phyloP scores from a whole-genome alignment of 2,797 vertebrate genomes.

The Poecilia picta region DNA sequence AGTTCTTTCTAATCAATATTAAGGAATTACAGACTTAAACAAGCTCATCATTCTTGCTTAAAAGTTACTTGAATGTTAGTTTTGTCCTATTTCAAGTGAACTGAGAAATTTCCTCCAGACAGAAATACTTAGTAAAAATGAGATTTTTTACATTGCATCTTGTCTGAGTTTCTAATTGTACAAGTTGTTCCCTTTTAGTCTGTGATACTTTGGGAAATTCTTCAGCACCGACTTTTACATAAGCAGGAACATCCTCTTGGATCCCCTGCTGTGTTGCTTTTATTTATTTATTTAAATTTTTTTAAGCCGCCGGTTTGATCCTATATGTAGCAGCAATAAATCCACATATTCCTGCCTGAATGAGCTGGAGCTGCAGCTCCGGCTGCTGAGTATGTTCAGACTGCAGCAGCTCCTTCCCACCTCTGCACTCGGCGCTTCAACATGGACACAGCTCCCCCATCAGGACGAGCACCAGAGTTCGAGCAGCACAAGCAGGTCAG shows the following conservation, averaged over 20 bases:
- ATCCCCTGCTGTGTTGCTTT: neutral
- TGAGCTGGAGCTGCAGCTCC: neutral
- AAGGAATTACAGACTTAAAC: too few species aligned
- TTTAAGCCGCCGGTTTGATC: neutral
- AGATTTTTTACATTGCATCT: too few species aligned
- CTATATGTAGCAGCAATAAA: neutral
- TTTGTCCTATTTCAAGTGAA: too few species aligned
- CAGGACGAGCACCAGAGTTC: conserved; percentile 42
- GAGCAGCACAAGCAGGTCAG: conserved; percentile 23
- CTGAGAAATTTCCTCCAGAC: too few species aligned
- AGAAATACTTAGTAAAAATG: too few species aligned
- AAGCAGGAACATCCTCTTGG: neutral
- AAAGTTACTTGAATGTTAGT: too few species aligned
- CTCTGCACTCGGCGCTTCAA: conserved; percentile 22
- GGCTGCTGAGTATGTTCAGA: neutral
- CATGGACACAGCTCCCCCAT: conserved; percentile 65
- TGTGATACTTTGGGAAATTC: neutral
- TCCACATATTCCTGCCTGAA: neutral
- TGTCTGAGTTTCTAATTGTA: neutral
- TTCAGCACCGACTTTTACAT: neutral
- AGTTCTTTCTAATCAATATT: too few species aligned
- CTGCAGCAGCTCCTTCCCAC: conserved; percentile 3
- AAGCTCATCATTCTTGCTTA: too few species aligned
- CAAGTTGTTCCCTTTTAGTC: neutral
- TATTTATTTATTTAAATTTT: neutral